Percentiles rank a stretch among this genome's conserved stretches.
These are phyloP conservation scores for Oedothorax gibbosus DNA, from an alignment of 1,140 invertebrate species.

Conservation along the genomic window DNA sequence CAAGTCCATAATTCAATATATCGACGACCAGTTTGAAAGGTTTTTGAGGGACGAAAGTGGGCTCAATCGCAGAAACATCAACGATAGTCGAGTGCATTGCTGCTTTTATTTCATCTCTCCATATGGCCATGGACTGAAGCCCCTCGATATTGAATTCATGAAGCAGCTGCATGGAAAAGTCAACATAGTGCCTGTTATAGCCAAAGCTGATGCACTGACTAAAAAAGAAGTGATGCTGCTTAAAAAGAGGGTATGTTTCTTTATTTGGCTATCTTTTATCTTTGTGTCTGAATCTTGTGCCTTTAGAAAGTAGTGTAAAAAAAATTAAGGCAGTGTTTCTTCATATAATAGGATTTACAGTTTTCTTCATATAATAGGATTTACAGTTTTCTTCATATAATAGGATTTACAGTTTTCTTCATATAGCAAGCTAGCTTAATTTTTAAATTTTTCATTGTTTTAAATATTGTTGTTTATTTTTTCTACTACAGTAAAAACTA, in stretches of 20 bases:
- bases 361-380: too few relatives aligned
- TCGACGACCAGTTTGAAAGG: slow-evolving; percentile 91
- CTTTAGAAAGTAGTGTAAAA: neutral
- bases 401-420: too few relatives aligned
- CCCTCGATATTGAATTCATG: slow-evolving; percentile 98
- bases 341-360: too few relatives aligned
- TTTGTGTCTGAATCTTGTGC: too few relatives aligned
- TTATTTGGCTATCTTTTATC: neutral
- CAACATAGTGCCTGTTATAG: slow-evolving; percentile 98
- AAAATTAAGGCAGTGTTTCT: too few relatives aligned
- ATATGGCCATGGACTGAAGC: slow-evolving; percentile 95
- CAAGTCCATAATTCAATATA: slow-evolving; percentile 86
- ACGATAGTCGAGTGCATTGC: slow-evolving; percentile 93
- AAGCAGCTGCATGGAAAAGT: slow-evolving; percentile 95
- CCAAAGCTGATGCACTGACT: slow-evolving; percentile 97
- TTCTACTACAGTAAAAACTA: too few relatives aligned
- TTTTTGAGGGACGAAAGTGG: slow-evolving; percentile 92
- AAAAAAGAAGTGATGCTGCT: slow-evolving; percentile 92
- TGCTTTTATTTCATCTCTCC: slow-evolving; percentile 99
- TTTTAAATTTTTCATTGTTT: too few relatives aligned
- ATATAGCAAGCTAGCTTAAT: too few relatives aligned
- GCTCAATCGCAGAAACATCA: slow-evolving; percentile 89
- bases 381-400: too few relatives aligned
- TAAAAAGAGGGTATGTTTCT: slow-evolving; percentile 77
- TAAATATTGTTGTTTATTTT: too few relatives aligned